Conservation (phyloP, 2,888 invertebrate species). For the Hirudinaria manillensis region DNA sequence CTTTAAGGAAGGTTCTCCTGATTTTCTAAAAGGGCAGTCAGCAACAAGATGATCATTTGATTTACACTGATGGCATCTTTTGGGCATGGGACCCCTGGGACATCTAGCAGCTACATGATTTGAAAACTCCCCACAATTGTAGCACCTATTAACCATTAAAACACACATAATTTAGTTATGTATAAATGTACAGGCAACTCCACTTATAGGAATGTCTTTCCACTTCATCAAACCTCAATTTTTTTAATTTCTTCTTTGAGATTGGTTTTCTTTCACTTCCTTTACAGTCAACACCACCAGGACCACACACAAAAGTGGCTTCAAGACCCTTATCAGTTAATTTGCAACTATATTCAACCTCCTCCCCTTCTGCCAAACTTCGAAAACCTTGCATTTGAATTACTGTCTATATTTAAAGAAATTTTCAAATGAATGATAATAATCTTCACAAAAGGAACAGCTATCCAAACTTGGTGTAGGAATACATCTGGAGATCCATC, state of each 20-base stretch:
- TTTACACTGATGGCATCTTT: constrained; percentile 81
- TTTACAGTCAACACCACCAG: constrained; percentile 70
- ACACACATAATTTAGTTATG: not conserved
- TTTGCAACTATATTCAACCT: constrained; percentile 79
- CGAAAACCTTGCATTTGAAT: constrained; percentile 84
- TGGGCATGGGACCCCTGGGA: constrained; percentile 78
- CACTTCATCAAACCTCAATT: constrained; percentile 66
- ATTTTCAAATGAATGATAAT: not conserved
- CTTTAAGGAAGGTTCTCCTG: not conserved
- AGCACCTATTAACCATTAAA: constrained; percentile 64
- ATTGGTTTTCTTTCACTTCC: constrained; percentile 76
- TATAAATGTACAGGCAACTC: not conserved
- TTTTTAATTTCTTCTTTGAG: constrained; percentile 74
- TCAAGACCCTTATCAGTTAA: constrained; percentile 78
- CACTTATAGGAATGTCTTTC: not conserved
- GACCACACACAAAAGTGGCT: constrained; percentile 77
- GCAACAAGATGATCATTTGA: constrained; percentile 80
- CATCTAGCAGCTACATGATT: constrained; percentile 88
- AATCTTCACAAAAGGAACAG: not conserved
- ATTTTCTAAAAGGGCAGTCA: constrained; percentile 67
- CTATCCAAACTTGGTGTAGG: constrained; percentile 77
- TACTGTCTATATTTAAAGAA: constrained; percentile 64
- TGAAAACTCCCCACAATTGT: constrained; percentile 85
- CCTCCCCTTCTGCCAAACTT: constrained; percentile 79
- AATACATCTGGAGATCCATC: constrained; percentile 85